Evolutionary conservation across 2,888 invertebrate species (phyloP).

Genomic region (Leptinotarsa haldemani): DNA sequence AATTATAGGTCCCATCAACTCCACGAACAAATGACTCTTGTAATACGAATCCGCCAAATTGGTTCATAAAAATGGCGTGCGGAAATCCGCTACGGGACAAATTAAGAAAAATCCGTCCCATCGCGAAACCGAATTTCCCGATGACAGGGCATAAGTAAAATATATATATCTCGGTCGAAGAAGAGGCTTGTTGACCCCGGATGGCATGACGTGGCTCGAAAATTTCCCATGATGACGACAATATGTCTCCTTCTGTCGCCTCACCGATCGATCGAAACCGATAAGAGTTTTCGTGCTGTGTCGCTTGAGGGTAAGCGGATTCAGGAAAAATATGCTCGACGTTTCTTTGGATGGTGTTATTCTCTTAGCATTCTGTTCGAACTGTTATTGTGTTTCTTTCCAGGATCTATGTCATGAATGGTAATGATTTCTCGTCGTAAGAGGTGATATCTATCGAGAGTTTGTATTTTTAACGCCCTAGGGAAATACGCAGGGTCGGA

Average conservation of each 20-base stretch:
- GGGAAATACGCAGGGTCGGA: too few species aligned
- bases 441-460: not conserved
- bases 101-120: conserved; percentile 22
- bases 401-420: not conserved
- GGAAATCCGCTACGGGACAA: conserved; percentile 18
- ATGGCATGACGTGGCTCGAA: conserved; percentile 49
- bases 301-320: conserved; percentile 1
- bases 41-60: conserved; percentile 1
- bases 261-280: conserved; percentile 16
- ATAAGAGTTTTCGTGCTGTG: conserved; percentile 15
- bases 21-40: not conserved
- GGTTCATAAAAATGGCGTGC: conserved; percentile 25
- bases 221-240: conserved; percentile 48
- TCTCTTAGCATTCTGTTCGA: not conserved
- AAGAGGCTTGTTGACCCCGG: conserved; percentile 26
- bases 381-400: not conserved
- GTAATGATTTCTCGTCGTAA: not conserved
- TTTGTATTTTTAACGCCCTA: not conserved
- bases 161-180: conserved; percentile 9
- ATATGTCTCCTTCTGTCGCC: conserved; percentile 22
- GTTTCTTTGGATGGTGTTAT: conserved; percentile 1
- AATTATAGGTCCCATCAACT: conserved; percentile 19
- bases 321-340: not conserved
- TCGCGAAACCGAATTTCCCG: conserved; percentile 24
- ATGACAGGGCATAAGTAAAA: conserved; percentile 22